Percentiles rank a stretch among this genome's conserved stretches.
These are phyloP conservation scores for Lithophane semibrunnea DNA, from an alignment of 2,888 invertebrate genomes.

Conservation along the genomic window DNA sequence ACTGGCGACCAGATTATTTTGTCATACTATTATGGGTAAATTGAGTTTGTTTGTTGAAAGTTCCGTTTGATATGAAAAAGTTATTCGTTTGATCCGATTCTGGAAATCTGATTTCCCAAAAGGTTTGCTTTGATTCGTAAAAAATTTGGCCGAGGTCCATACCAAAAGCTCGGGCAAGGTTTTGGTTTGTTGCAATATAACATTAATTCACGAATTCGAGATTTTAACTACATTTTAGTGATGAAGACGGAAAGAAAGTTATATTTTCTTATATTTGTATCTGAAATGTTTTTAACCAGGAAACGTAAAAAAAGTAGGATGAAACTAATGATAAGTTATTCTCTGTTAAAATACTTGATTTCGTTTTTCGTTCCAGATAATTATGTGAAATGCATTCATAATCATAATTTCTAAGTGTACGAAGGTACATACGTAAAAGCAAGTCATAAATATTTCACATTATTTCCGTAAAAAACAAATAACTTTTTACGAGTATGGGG, in stretches of 20 bases:
- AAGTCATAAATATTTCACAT: conserved; percentile 32
- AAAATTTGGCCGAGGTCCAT: background rate
- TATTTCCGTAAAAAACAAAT: conserved; percentile 33
- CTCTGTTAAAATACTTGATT: background rate
- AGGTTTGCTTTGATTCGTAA: conserved; percentile 16
- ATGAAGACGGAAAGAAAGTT: background rate
- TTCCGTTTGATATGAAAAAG: conserved; percentile 32
- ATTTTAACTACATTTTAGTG: background rate
- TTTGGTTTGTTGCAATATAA: background rate
- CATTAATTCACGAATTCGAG: background rate
- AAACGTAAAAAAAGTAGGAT: background rate
- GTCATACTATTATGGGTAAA: conserved; percentile 26
- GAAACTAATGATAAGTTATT: background rate
- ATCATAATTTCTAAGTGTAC: background rate
- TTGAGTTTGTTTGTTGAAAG: conserved; percentile 37
- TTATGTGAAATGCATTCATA: background rate
- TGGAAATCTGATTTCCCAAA: conserved; percentile 17
- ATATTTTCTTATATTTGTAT: background rate
- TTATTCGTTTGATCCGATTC: conserved; percentile 35
- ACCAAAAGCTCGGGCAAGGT: background rate
- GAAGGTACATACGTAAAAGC: background rate
- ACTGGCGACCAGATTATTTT: conserved; percentile 26
- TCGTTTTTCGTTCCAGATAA: background rate
- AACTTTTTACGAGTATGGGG: conserved; percentile 41
- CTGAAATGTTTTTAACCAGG: background rate